Base-by-base conservation (phyloP, 2,888 invertebrate species). In the Phortica magna region DNA sequence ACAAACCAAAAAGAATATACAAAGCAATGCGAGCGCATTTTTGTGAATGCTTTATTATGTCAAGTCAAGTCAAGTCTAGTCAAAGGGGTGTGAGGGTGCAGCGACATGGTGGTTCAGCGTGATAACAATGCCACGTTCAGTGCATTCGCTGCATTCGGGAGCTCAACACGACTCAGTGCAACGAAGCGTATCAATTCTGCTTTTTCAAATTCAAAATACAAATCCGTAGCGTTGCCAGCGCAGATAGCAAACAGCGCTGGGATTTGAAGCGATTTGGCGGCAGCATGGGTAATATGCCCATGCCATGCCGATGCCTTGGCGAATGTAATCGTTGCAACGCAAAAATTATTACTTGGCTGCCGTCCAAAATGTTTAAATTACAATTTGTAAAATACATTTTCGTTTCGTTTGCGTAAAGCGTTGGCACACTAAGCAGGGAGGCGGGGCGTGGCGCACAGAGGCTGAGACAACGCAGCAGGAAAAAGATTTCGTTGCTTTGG, bases 311-410 rank as follows among this genome's bases (percentile, higher is more conserved):
- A 22, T 59, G 71, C n/a, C 55, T 5, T 10, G 22, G 64, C 55
- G 73, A 19, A 55, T 67, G 74, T 57, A 75, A 75, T 75, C 74
- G 74, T 19, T 73, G 59, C 78, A 74, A 78, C 78, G 77, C 79
- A 84, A 85, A 85, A 88, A 88, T 88, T 88, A 88, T 88, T 88
- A 83, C 84, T 88, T 88, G 87, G 88, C 88, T 79, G 68, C 70
- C 71, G 73, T 82, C 88, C 88, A 88, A 83, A 87, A 88, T 87
- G 85, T 80, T 86, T 88, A 87, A 88, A 87, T 87, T 88, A 87
- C 88, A 87, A 87, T 87, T 88, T 84, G 78, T 81, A 78, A 73
- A 76, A 74, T 77, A 80, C 76, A 76, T 82, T 59, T 72, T 19
- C 70, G 31, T 67, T 9, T 70, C 10, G 43, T 48, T 5, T 70